Base-by-base conservation (phyloP, 2,797 vertebrate genomes). In the Microctenopoma lineatum region DNA sequence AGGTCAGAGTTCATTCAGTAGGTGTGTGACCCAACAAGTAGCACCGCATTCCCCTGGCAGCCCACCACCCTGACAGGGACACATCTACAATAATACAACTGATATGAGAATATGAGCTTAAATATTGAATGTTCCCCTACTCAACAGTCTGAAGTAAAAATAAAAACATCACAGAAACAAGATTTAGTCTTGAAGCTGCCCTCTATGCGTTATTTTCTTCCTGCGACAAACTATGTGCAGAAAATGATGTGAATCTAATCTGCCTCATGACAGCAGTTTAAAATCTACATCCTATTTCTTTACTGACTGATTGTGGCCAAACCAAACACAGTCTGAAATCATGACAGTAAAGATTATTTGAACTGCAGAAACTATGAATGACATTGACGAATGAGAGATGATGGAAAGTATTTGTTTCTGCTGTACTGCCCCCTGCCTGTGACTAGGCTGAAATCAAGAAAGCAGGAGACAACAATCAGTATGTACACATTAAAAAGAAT, bases 341-440 rank as follows among this genome's bases (percentile, higher is more conserved):
- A 70, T 51, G 38, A 57, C 14, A 59, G 27, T 42, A 54, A 69
- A 65, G 26, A 60, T 78, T 1, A 38, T 42, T 48, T 42, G 0
- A 77, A 50, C 41, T 60, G 54, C 39, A 55, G 53, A 1, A 57
- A 15, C 62, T 7, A 39, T 47, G 9, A 54, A 50, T n/a, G 55
- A 76, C 59, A 51, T 52, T 63, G 21, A 73, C 41, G 52, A 66
- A n/a, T 45, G 13, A 7, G 13, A 54, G 41, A 26, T 4, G 13
- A 46, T 80, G 51, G 75, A 82, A 79, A 52, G 61, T 42, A 54
- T 73, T 81, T 27, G 50, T 75, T 52, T 85, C 57, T 75, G 79
- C 75, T 82, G 73, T 80, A 73, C 90, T 88, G 90, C 91, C 92
- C 87, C 65, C 91, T 91, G 77, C 60, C 72, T 82, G 84, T 73